phyloP scores from a whole-genome alignment of 2,797 vertebrate species.

The Nannoperca obscura region DNA sequence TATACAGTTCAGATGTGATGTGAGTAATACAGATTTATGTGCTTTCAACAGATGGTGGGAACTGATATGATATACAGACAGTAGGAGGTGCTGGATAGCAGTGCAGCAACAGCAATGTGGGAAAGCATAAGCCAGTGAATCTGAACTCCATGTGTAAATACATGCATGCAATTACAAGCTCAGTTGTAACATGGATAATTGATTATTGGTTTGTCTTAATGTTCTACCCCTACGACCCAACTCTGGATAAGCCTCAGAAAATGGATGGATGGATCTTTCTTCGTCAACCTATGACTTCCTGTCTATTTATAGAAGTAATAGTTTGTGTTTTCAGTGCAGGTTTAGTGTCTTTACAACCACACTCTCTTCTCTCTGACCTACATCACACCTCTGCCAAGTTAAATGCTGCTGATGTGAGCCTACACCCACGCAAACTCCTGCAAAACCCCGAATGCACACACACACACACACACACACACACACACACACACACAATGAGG shows the following conservation, averaged over 20 bases:
- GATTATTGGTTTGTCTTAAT: not conserved
- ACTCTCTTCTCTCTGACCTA: constrained; percentile 19
- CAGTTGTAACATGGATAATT: not conserved
- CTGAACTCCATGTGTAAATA: constrained; percentile 9
- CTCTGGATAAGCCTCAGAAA: no score
- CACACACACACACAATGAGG: constrained; percentile 13
- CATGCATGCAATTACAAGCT: constrained; percentile 1
- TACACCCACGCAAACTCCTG: constrained; percentile 4
- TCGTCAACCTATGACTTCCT: not conserved
- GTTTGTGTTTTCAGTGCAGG: constrained; percentile 16
- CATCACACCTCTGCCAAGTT: constrained; percentile 43
- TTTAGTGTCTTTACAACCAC: constrained; percentile 21
- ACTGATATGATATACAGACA: constrained; percentile 10
- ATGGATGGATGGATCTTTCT: not conserved
- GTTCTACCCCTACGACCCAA: no score
- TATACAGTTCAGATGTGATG: constrained; percentile 4
- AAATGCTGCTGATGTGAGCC: constrained; percentile 24
- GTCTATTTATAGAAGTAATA: constrained; percentile 8
- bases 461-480: not conserved
- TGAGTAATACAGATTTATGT: constrained; percentile 20
- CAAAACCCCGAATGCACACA: constrained; percentile 12
- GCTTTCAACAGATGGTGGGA: constrained; percentile 30
- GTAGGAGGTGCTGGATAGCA: constrained; percentile 8
- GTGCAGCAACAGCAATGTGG: constrained; percentile 5
- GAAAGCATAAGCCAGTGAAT: constrained; percentile 12